These are phyloP conservation scores for Hermodice carunculata DNA, from an alignment of 2,888 invertebrate genomes.

Conservation along the genomic window DNA sequence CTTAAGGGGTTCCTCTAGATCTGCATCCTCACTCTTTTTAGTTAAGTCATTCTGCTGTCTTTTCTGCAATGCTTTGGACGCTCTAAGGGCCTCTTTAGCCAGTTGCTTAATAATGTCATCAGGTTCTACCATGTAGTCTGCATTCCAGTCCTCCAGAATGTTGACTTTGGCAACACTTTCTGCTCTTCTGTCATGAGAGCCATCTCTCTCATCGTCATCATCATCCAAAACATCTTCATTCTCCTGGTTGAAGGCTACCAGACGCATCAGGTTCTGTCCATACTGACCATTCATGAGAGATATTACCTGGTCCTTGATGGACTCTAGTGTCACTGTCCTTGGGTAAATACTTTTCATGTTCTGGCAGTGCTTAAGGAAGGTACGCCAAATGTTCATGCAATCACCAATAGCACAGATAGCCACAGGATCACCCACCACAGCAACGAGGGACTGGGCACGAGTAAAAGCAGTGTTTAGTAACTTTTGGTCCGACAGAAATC, in stretches of 20 bases:
- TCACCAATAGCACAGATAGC: slow-evolving; percentile 63
- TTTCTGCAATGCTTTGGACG: no score
- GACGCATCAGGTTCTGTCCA: slow-evolving; percentile 19
- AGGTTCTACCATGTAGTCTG: slow-evolving; percentile 42
- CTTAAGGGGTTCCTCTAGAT: slow-evolving; percentile 21
- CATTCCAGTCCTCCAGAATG: slow-evolving; percentile 37
- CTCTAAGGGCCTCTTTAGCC: slow-evolving; percentile 35
- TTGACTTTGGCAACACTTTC: not conserved
- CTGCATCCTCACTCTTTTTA: no score
- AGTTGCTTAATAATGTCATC: slow-evolving; percentile 55
- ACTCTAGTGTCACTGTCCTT: slow-evolving; percentile 46
- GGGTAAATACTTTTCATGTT: slow-evolving; percentile 61
- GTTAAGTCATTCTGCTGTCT: no score
- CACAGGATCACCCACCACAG: slow-evolving; percentile 62
- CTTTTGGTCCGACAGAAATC: slow-evolving; percentile 61
- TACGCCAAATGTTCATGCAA: slow-evolving; percentile 43
- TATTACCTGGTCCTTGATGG: slow-evolving; percentile 50
- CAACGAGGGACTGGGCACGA: slow-evolving; percentile 57
- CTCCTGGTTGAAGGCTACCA: slow-evolving; percentile 3
- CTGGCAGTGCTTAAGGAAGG: slow-evolving; percentile 52
- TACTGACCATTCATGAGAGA: slow-evolving; percentile 21
- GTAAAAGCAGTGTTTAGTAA: slow-evolving; percentile 66
- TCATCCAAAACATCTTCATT: not conserved
- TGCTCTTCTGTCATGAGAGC: no score
- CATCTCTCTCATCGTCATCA: not conserved